These are phyloP conservation scores for Drosophila hydei DNA, from an alignment of 1,140 invertebrate species.

Conservation along the genomic window DNA sequence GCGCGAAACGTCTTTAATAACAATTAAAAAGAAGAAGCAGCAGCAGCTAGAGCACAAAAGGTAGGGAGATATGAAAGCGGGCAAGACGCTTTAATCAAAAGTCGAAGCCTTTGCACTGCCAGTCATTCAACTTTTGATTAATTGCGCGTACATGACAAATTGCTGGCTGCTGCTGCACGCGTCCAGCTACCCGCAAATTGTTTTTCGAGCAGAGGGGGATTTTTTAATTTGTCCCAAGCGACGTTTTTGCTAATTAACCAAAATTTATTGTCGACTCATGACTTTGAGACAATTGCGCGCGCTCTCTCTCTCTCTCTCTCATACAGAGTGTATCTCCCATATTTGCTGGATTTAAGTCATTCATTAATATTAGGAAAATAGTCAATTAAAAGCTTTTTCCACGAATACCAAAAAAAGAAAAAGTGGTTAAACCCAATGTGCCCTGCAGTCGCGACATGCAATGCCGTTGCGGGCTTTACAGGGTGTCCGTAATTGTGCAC, in stretches of 20 bases:
- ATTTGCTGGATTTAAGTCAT: conserved; percentile 45
- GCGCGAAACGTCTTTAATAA: conserved; percentile 62
- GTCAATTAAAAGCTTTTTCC: conserved; percentile 71
- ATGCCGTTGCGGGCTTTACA: conserved; percentile 11
- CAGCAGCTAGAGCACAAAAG: too few relatives aligned
- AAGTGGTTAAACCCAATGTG: background rate
- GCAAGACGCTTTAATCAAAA: conserved; percentile 24
- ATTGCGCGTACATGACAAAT: conserved; percentile 75
- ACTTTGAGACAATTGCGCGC: conserved; percentile 10
- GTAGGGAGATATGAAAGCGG: background rate
- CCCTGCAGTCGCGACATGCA: conserved; percentile 42
- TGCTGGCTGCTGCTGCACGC: conserved; percentile 58
- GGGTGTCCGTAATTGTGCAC: conserved; percentile 58
- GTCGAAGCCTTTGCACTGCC: conserved; percentile 22
- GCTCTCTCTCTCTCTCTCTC: background rate
- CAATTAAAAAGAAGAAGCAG: conserved; percentile 30
- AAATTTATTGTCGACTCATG: conserved; percentile 54
- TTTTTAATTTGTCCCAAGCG: conserved; percentile 64
- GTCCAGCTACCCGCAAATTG: conserved; percentile 45
- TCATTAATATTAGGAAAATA: conserved; percentile 33
- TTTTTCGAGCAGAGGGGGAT: conserved; percentile 11
- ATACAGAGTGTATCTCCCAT: background rate
- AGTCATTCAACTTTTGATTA: conserved; percentile 79
- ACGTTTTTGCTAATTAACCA: conserved; percentile 55
- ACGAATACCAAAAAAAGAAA: conserved; percentile 29